Base-by-base conservation (phyloP, 2,888 invertebrate species). In the Epistrophe grossulariae region DNA sequence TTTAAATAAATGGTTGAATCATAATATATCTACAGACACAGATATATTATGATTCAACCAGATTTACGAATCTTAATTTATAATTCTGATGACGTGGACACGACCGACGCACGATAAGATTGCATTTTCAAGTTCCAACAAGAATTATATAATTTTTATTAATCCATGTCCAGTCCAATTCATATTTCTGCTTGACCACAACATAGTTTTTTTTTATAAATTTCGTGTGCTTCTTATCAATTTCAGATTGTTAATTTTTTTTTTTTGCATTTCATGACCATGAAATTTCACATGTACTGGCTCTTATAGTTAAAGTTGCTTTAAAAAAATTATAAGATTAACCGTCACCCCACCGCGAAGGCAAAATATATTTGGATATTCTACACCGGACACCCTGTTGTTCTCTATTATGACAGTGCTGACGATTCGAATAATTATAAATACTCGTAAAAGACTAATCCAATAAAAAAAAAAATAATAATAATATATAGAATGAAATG, bases 71-170 rank as follows among this genome's bases (percentile, higher is more conserved):
- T 55, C 28, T 55, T 9, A 9, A 9, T 9, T 31, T 28, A 28
- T 15, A 13, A n/a, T n/a, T 15, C 43, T n/a, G 8, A 28, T n/a
- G 4, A 31, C 55, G 4, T 2, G 2, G 24, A 24, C 24, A 24
- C 24, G 24, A 24, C 24, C 24, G 24, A 24, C 24, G 24, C 24
- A 31, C 55, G 55, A 55, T 55, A 55, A 55, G 28, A 31, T 31
- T 55, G 28, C 55, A 28, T 55, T 55, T 55, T 55, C 28, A 55
- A 31, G 55, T 55, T 55, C 4, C 15, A 55, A 55, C 55, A 55
- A 31, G 31, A 55, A 31, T 55, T 31, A 8, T 31, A 8, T 4
- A 15, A 31, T 55, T 55, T 35, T 31, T 31, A 28, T 15, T 31
- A 31, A 55, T 55, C 28, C 52, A 24, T 19, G n/a, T n/a, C 45